Base-by-base conservation (phyloP, 2,797 vertebrate species). In the Erithacus rubecula region DNA sequence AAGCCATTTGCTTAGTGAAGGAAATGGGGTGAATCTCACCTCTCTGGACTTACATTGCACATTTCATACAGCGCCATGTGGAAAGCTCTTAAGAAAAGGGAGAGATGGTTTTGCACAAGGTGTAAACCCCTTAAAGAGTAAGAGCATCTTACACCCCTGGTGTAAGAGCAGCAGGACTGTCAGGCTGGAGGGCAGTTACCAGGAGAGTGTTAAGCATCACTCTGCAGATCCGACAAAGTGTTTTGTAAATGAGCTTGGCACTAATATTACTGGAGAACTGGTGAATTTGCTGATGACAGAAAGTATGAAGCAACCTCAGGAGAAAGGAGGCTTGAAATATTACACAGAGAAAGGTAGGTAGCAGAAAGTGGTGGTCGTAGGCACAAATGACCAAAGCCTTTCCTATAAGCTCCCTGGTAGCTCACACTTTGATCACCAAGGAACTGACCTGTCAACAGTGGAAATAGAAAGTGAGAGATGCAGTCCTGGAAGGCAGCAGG, bases 201-300 rank as follows among this genome's bases (percentile, higher is more conserved):
- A 32, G 39, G 43, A 34, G n/a, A 90, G 17, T 24, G 51, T 72
- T 91, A 68, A 71, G 52, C 62, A 87, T 64, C 46, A 32, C 36
- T 88, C 49, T 68, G 72, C 49, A 91, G 83, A 88, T 81, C 80
- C 93, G 84, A 68, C 41, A 80, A 71, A 85, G 68, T 20, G 69
- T 90, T 87, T 69, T 71, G 62, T 71, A 94, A 94, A 95, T 83
- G 69, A 94, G 62, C 62, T 91, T 86, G 87, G 72, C 74, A 65
- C 36, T 59, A 62, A 59, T 21, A 44, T 69, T 76, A 75, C 58
- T 11, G 26, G 65, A 83, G 83, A 90, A 83, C n/a, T 56, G 63
- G 62, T 90, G 47, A 93, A 94, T 83, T 72, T 83, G 88, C 94
- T 94, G 87, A 91, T 76, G 87, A 82, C 65, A 94, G 65, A 95